A percentile compares a stretch with the other conserved stretches of the same genome.
These are phyloP conservation scores for Manacus vitellinus DNA, from an alignment of 2,113 vertebrate species.

Conservation along the genomic window DNA sequence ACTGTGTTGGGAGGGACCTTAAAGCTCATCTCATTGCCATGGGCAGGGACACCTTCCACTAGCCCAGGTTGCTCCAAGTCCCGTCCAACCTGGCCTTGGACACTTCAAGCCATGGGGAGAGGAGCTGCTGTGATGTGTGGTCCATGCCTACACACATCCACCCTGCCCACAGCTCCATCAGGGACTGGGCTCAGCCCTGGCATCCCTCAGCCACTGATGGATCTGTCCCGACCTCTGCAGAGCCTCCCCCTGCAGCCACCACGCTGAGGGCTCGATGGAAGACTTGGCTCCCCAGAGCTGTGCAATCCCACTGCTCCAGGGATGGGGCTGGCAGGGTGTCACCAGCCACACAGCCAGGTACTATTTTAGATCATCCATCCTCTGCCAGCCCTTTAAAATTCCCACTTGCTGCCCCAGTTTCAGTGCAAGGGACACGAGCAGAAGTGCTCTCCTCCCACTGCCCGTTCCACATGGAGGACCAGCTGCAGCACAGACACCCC, in stretches of 20 bases:
- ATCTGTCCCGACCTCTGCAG: background rate
- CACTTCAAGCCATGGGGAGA: background rate
- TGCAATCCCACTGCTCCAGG: background rate
- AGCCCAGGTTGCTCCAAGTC: background rate
- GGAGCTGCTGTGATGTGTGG: background rate
- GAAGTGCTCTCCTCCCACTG: background rate
- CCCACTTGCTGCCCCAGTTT: background rate
- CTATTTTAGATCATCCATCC: background rate
- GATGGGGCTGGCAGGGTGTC: background rate
- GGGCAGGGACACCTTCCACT: background rate
- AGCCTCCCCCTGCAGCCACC: accelerated
- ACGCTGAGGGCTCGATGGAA: background rate
- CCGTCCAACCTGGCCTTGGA: background rate
- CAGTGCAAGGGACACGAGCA: background rate
- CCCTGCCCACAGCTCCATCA: accelerated
- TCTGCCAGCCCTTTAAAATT: background rate
- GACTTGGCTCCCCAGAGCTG: accelerated
- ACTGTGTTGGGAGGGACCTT: background rate
- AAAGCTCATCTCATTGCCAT: background rate
- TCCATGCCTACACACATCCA: background rate
- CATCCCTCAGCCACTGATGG: accelerated
- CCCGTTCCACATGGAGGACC: accelerated
- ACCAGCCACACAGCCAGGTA: background rate
- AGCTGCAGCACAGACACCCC: accelerated
- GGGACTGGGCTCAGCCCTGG: background rate